Percentiles rank a stretch among this genome's conserved stretches.
phyloP scores from a whole-genome alignment of 2,113 vertebrate genomes.

The Rana temporaria region DNA sequence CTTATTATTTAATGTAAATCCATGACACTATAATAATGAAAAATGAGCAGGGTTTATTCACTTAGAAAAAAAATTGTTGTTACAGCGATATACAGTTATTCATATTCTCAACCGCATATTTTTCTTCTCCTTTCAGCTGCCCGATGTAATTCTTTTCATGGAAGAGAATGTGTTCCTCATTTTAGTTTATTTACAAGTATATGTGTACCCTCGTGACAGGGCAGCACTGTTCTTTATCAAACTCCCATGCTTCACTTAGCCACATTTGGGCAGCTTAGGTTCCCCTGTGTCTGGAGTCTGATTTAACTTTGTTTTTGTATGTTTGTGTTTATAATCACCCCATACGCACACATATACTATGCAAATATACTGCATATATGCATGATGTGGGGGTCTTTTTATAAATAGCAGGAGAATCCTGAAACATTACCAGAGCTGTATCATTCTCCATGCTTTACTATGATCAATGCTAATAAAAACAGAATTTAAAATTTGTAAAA shows the following conservation, averaged over 20 bases:
- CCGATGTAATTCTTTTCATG: conserved; percentile 70
- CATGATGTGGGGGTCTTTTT: no score
- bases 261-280: conserved; percentile 65
- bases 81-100: conserved; percentile 47
- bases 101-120: conserved; percentile 61
- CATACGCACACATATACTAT: no score
- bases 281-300: conserved; percentile 62
- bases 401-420: no score
- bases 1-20: conserved; percentile 53
- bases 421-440: no score
- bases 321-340: no score
- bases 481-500: no score
- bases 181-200: conserved; percentile 68
- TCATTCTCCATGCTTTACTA: no score
- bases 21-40: conserved; percentile 49
- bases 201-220: conserved; percentile 60
- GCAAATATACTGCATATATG: no score
- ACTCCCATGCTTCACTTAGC: conserved; percentile 60
- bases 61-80: conserved; percentile 42
- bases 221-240: conserved; percentile 66
- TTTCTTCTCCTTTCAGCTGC: conserved; percentile 60
- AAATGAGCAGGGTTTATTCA: conserved; percentile 39
- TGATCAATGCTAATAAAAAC: no score
- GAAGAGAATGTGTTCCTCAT: conserved; percentile 70
- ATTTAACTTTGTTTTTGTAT: neutral